Base-by-base conservation (phyloP, 2,888 invertebrate species). In the Catocala nupta region DNA sequence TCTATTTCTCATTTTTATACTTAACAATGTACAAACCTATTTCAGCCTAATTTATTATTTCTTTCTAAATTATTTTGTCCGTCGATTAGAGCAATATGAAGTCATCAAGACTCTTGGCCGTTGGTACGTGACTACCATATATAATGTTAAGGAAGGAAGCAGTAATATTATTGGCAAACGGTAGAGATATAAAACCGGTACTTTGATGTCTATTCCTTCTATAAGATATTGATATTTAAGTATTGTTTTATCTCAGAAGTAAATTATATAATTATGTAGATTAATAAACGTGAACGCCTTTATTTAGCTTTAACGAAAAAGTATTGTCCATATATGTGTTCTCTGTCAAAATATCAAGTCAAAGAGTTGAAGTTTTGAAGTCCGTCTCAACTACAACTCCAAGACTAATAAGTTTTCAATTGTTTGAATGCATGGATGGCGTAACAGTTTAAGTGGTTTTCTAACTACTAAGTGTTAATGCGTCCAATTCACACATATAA, bases 71-170 rank as follows among this genome's bases (percentile, higher is more conserved):
- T 79, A 80, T 83, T 82, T 80, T 75, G 73, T 71, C 68, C 73
- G 75, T 68, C 83, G 79, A 83, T 83, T 83, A 83, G 75, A 73
- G 81, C 76, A 77, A 81, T 81, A 86, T 85, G 80, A 83, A 88
- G 85, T 84, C 77, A 77, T 77, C 75, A 77, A 34, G 68, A 50
- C 25, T 12, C 64, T 67, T 57, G 59, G 70, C 83, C 85, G 83
- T 77, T 66, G 68, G 74, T 63, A 80, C 88, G 88, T 88, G 88
- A 82, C 79, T 53, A n/a, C 52, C 71, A 77, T 82, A 67, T 69
- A 48, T 10, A 63, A 75, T 65, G 39, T 34, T 3, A 57, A 63
- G 68, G 59, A 65, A 64, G 65, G 65, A 71, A 75, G 70, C 57
- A 70, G 64, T 65, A 63, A 74, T 72, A 75, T 72, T 55, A 70